Percentiles rank a stretch among this genome's conserved stretches.
phyloP scores from a whole-genome alignment of 1,140 invertebrate genomes.

The Zaprionus gabonicus region DNA sequence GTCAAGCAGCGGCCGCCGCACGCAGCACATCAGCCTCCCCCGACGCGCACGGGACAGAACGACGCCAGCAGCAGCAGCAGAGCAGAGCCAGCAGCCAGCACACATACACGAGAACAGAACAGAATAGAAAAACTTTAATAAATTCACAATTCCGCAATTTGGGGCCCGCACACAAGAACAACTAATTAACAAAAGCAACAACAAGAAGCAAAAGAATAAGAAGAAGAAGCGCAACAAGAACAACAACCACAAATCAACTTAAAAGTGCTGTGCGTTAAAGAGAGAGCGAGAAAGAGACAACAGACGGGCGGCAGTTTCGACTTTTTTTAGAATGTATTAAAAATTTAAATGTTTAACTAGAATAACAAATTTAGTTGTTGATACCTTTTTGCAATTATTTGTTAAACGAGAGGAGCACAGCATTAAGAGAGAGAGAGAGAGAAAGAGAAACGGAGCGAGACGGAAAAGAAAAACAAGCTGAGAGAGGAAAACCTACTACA shows the following conservation, averaged over 20 bases:
- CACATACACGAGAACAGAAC: conserved; percentile 19
- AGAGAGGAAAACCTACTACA: conserved; percentile 42
- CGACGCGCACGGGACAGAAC: conserved; percentile 45
- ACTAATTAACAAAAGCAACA: conserved; percentile 31
- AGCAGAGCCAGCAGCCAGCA: conserved; percentile 20
- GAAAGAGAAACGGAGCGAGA: conserved; percentile 2
- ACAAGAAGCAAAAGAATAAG: background rate
- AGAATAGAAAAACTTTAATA: conserved; percentile 54
- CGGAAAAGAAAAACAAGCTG: conserved; percentile 2
- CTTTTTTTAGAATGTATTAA: conserved; percentile 77
- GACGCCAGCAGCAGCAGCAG: conserved; percentile 38
- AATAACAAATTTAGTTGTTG: conserved; percentile 84
- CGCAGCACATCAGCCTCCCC: conserved; percentile 54
- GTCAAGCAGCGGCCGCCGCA: conserved; percentile 59
- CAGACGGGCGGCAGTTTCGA: conserved; percentile 72
- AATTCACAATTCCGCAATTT: conserved; percentile 40
- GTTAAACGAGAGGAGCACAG: conserved; percentile 57
- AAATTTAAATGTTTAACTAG: conserved; percentile 79
- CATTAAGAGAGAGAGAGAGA: conserved; percentile 11
- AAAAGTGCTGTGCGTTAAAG: conserved; percentile 63
- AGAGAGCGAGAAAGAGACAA: conserved; percentile 35
- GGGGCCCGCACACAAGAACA: conserved; percentile 17
- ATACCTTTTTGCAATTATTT: conserved; percentile 81
- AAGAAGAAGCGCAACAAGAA: conserved; percentile 12
- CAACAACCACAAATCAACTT: conserved; percentile 49